Conservation (phyloP, 1,140 invertebrate species). For the Aradophagus sp. region DNA sequence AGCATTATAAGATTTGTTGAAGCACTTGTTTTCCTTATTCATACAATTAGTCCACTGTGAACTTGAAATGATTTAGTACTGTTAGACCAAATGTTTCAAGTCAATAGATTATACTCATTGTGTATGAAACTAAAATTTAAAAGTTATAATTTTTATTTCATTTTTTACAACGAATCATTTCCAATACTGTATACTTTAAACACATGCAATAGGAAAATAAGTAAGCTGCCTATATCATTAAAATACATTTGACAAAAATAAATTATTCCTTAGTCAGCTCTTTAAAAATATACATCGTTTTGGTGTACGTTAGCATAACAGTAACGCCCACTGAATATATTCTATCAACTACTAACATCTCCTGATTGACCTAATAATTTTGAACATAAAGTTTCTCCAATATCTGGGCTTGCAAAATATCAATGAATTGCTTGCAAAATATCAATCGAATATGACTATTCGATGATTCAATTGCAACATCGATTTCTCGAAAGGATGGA, state of each 20-base stretch:
- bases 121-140: conserved; percentile 20
- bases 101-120: not conserved
- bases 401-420: conserved; percentile 10
- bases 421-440: too few species aligned
- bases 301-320: conserved; percentile 11
- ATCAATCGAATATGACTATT: conserved; percentile 14
- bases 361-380: conserved; percentile 15
- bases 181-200: conserved; percentile 14
- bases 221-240: conserved; percentile 28
- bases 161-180: conserved; percentile 3
- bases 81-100: conserved; percentile 9
- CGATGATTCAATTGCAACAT: conserved; percentile 6
- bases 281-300: conserved; percentile 39
- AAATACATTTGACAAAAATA: conserved; percentile 32
- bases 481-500: conserved; percentile 44
- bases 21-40: conserved; percentile 26
- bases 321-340: conserved; percentile 1
- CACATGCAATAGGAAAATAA: conserved; percentile 29
- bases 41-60: conserved; percentile 23
- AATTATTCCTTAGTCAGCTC: conserved; percentile 15
- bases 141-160: conserved; percentile 8
- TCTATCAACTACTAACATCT: conserved; percentile 11
- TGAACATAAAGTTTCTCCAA: conserved; percentile 7
- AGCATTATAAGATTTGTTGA: conserved; percentile 6
- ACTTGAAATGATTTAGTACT: not conserved